Conservation (phyloP, 2,888 invertebrate genomes). For the Mermis nigrescens region DNA sequence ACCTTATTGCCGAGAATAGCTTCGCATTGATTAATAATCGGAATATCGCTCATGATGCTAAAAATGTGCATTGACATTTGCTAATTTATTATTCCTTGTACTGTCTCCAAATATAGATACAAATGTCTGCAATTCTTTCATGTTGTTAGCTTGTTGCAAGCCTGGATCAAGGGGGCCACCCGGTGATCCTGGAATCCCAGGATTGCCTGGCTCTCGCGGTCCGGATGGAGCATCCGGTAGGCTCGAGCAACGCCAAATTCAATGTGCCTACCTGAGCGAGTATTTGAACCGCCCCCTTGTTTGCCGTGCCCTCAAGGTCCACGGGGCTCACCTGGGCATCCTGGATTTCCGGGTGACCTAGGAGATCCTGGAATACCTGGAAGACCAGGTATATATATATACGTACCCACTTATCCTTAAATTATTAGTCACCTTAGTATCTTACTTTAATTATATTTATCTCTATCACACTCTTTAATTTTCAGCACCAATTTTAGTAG, state of each 20-base stretch:
- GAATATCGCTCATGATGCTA: too few species aligned
- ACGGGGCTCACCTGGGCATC: constrained; percentile 24
- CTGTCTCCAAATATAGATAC: not conserved
- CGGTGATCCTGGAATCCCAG: constrained; percentile 27
- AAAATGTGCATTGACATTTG: too few species aligned
- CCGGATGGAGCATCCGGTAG: constrained; percentile 24
- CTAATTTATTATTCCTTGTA: too few species aligned
- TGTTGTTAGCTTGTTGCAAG: constrained; percentile 7
- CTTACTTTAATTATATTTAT: too few species aligned
- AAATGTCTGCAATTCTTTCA: not conserved
- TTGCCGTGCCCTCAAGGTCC: constrained; percentile 28
- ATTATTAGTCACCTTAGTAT: too few species aligned
- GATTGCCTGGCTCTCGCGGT: constrained; percentile 25
- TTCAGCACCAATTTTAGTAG: too few species aligned
- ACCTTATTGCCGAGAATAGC: too few species aligned
- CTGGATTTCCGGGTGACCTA: constrained; percentile 25
- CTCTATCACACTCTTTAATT: too few species aligned
- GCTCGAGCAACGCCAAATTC: constrained; percentile 28
- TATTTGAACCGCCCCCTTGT: constrained; percentile 32
- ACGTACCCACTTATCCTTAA: too few species aligned
- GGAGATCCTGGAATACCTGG: constrained; percentile 16
- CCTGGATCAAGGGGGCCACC: constrained; percentile 26
- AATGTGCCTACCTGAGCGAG: constrained; percentile 29
- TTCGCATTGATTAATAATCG: too few species aligned
- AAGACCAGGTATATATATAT: constrained; percentile 21